These are phyloP conservation scores for Latrodectus hesperus DNA, from an alignment of 2,888 invertebrate species.

Conservation along the genomic window DNA sequence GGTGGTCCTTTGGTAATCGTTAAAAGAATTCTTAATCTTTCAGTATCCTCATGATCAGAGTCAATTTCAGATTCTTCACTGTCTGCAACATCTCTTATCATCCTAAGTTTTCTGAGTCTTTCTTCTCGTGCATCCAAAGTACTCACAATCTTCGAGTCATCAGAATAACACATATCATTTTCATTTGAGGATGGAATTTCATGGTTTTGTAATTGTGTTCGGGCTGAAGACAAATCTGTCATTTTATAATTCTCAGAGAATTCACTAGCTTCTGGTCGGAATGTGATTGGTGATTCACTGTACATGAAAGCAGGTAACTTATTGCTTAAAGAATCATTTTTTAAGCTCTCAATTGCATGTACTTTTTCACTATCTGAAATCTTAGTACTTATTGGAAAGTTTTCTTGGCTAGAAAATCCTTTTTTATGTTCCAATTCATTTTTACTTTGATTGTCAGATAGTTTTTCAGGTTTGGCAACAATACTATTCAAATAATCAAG, in stretches of 20 bases:
- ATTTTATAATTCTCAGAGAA: slow-evolving; percentile 2
- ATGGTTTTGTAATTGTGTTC: not conserved
- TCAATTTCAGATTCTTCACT: slow-evolving; percentile 71
- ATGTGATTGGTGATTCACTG: slow-evolving; percentile 2
- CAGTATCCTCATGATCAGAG: slow-evolving; percentile 51
- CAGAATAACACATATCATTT: not conserved
- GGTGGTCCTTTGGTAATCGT: slow-evolving; percentile 74
- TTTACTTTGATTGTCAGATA: slow-evolving; percentile 23
- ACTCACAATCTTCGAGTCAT: slow-evolving; percentile 71
- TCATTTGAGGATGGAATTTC: slow-evolving; percentile 10
- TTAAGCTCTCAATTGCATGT: slow-evolving; percentile 29
- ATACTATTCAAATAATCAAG: slow-evolving; percentile 19
- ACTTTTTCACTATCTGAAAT: slow-evolving; percentile 10
- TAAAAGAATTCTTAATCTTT: slow-evolving; percentile 49
- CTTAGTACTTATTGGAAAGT: not conserved
- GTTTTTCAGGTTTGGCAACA: not conserved
- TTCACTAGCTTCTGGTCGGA: not conserved
- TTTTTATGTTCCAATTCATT: slow-evolving; percentile 23
- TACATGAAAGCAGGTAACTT: slow-evolving; percentile 30
- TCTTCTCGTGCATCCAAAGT: slow-evolving; percentile 74
- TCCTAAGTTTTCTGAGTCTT: slow-evolving; percentile 72
- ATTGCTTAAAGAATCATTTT: slow-evolving; percentile 30
- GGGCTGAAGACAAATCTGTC: not conserved
- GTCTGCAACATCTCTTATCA: slow-evolving; percentile 72
- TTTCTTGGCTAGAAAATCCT: slow-evolving; percentile 22